These are phyloP conservation scores for Hirtodrosophila cameraria DNA, from an alignment of 2,888 invertebrate species.

Conservation along the genomic window DNA sequence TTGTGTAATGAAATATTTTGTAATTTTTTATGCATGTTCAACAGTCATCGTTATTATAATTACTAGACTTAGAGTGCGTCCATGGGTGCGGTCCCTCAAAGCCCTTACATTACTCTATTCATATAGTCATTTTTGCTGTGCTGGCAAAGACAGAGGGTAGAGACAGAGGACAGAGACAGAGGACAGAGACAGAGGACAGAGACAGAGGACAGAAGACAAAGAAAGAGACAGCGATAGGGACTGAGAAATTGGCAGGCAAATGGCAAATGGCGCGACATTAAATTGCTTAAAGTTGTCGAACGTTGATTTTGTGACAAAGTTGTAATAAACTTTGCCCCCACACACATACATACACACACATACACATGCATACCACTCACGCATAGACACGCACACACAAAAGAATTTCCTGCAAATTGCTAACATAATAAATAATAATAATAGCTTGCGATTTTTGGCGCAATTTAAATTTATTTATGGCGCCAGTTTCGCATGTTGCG, in stretches of 20 bases:
- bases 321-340: constrained; percentile 56
- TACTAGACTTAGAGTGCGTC: constrained; percentile 1
- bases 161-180: neutral
- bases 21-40: constrained; percentile 1
- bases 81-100: neutral
- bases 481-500: constrained; percentile 47
- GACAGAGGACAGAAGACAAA: constrained; percentile 1
- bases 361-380: neutral
- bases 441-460: constrained; percentile 78
- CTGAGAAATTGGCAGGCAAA: constrained; percentile 19
- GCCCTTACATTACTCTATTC: neutral
- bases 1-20: neutral
- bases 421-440: constrained; percentile 79
- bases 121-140: constrained; percentile 7
- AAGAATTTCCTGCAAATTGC: constrained; percentile 67
- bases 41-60: constrained; percentile 18
- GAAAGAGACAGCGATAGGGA: neutral
- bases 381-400: neutral
- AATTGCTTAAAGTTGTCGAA: constrained; percentile 55
- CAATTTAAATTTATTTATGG: constrained; percentile 79
- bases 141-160: constrained; percentile 8
- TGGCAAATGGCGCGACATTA: constrained; percentile 16
- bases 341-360: constrained; percentile 6
- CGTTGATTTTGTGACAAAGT: constrained; percentile 59
- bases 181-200: neutral